phyloP scores from a whole-genome alignment of 2,797 vertebrate genomes.

The Chaenodraco wilsoni region DNA sequence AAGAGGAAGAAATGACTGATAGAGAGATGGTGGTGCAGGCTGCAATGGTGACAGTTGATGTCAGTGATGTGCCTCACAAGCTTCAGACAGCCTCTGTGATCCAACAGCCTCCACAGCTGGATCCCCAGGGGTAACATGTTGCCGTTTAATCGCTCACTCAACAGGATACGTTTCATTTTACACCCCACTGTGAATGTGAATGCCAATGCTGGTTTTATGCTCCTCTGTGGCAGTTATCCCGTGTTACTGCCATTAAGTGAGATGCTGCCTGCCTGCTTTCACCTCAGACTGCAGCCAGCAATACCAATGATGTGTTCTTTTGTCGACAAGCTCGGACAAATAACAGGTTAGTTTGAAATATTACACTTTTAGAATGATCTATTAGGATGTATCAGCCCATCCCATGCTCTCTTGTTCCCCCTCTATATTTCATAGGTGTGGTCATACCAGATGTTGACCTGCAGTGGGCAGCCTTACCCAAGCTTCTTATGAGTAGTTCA shows the following conservation, averaged over 20 bases:
- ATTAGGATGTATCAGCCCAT: neutral
- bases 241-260: slow-evolving; percentile 73
- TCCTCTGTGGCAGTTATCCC: slow-evolving; percentile 70
- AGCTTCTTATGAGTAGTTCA: slow-evolving; percentile 63
- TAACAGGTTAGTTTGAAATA: slow-evolving; percentile 80
- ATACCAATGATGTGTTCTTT: slow-evolving; percentile 75
- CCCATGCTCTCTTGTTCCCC: neutral
- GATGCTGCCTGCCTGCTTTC: slow-evolving; percentile 82
- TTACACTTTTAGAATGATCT: neutral
- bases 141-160: slow-evolving; percentile 22
- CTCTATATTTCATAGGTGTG: slow-evolving; percentile 55
- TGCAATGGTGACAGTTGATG: slow-evolving; percentile 77
- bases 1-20: neutral
- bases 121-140: slow-evolving; percentile 67
- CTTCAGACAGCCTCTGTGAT: slow-evolving; percentile 84
- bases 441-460: slow-evolving; percentile 72
- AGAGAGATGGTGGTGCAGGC: slow-evolving; percentile 58
- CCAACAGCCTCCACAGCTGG: slow-evolving; percentile 70
- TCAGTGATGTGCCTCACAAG: slow-evolving; percentile 60
- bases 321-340: slow-evolving; percentile 78
- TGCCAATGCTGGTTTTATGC: slow-evolving; percentile 18
- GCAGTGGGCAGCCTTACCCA: slow-evolving; percentile 81
- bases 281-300: slow-evolving; percentile 83
- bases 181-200: neutral
- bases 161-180: neutral